A percentile compares a stretch with the other conserved stretches of the same genome.
phyloP scores from a whole-genome alignment of 2,888 invertebrate genomes.

The Parthenolecanium corni region DNA sequence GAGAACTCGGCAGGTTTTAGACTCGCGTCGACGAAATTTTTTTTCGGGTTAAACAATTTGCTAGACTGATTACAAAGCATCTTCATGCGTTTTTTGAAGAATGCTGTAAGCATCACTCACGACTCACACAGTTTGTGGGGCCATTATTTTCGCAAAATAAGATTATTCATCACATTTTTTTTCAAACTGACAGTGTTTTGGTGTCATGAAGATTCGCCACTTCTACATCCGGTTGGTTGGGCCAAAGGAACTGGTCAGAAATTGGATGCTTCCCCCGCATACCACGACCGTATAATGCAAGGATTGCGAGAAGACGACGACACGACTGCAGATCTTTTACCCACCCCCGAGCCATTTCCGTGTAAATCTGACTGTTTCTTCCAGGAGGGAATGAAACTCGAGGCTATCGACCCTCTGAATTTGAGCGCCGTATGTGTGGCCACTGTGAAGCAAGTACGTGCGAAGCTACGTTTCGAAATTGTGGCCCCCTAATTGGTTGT shows the following conservation, averaged over 20 bases:
- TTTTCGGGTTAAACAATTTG: no score
- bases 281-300: constrained; percentile 60
- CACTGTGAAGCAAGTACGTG: constrained; percentile 66
- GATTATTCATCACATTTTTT: not conserved
- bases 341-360: constrained; percentile 38
- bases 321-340: constrained; percentile 65
- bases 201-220: constrained; percentile 90
- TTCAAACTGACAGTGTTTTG: constrained; percentile 67
- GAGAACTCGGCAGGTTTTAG: no score
- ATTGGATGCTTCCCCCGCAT: constrained; percentile 69
- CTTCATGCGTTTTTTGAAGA: no score
- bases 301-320: constrained; percentile 63
- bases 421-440: constrained; percentile 89
- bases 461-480: not conserved
- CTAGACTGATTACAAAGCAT: no score
- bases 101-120: no score
- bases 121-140: no score
- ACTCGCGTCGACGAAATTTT: no score
- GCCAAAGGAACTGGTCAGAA: constrained; percentile 79
- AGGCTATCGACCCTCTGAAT: constrained; percentile 94
- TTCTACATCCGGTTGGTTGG: constrained; percentile 97
- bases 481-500: not conserved
- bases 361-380: constrained; percentile 41
- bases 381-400: constrained; percentile 82
- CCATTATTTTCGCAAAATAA: no score